Evolutionary conservation across 2,113 vertebrate species (phyloP).

Genomic region (Emberiza fucata): DNA sequence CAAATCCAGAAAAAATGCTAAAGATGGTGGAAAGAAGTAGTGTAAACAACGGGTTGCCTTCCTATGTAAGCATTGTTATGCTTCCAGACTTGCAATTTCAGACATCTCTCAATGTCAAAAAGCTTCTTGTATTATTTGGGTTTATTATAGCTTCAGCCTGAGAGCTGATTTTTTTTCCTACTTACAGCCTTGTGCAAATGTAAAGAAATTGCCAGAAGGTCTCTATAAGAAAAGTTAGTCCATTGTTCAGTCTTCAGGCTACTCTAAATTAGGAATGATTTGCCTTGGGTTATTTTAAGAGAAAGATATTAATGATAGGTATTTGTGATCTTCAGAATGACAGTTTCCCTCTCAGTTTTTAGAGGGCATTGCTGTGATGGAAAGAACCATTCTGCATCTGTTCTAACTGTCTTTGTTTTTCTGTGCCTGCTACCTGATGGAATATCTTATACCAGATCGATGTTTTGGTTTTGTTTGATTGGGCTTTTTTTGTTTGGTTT

Average conservation of each 20-base stretch:
- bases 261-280: not conserved
- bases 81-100: constrained; percentile 29
- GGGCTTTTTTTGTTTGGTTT: not conserved
- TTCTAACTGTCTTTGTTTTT: not conserved
- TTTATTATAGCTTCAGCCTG: not conserved
- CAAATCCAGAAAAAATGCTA: not conserved
- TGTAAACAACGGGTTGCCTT: not conserved
- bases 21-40: not conserved
- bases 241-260: not conserved
- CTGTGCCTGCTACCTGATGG: not conserved
- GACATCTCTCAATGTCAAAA: not conserved
- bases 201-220: not conserved
- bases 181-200: not conserved
- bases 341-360: not conserved
- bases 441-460: not conserved
- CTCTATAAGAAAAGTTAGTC: not conserved
- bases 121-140: not conserved
- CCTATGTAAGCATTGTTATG: not conserved
- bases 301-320: not conserved
- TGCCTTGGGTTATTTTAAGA: not conserved
- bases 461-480: not conserved
- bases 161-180: not conserved
- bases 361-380: not conserved
- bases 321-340: not conserved
- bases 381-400: not conserved